Evolutionary conservation across 2,113 vertebrate species (phyloP), one percentile per base, ranked within the genome.

Genomic region (Ophthalmolycus amberensis): DNA sequence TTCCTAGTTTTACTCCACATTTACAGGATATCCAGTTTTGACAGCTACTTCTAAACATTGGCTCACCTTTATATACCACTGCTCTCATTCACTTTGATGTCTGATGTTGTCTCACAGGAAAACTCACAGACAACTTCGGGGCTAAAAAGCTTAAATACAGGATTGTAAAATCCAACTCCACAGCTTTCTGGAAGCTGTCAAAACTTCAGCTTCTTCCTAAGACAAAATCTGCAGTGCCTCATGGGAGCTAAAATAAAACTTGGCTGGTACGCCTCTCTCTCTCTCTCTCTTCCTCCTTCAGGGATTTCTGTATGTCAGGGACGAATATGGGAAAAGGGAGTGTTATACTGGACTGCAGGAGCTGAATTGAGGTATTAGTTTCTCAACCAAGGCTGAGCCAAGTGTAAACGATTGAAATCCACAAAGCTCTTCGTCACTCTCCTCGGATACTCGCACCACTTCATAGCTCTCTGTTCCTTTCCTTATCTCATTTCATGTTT

Each of bases 301-400:
- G 80, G 88, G 85, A 88, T 88, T 89, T 88, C 84, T 34, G 34
- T 34, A 34, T 79, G 80, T 90, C 91, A 89, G 85, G 85, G 85
- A 91, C 84, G 91, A 89, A 90, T 90, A 81, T 79, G 78, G 90
- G 88, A 89, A 87, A 78, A 66, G 72, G 60, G 83, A 92, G 81
- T 79, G 89, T 89, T 89, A 91, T 89, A 88, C 83, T 64, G 63
- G 83, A 78, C 87, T 93, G 80, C 88, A 91, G 85, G 79, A 87
- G 89, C 79, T 86, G 85, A 90, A 87, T 76, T 89, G 86, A 93
- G 80, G 87, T 85, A 93, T 93, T 94, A 88, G 84, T 91, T 91
- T 89, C 82, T 89, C 90, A 93, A 93, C 79, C 84, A 85, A 80
- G 72, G 76, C 83, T 94, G 88, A 91, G 91, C 79, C 83, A 40